Base-by-base conservation (phyloP, 2,888 invertebrate species). In the Eilema sororculum region DNA sequence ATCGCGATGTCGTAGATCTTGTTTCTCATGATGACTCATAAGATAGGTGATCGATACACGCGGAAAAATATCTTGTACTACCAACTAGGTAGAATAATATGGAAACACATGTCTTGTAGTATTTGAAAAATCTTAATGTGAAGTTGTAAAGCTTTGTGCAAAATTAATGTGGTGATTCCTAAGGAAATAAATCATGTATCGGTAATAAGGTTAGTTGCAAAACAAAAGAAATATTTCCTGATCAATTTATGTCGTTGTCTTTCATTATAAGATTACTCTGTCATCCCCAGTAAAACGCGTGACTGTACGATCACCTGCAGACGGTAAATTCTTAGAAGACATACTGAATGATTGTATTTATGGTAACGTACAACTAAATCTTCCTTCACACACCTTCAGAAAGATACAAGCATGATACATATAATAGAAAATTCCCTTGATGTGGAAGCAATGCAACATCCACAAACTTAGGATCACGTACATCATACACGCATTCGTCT, bases 21-120 rank as follows among this genome's bases (percentile, higher is more conserved):
- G 83, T 86, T 87, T 85, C 88, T 84, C 84, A 87, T 86, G 84
- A 84, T 87, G 84, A 86, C 67, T 84, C 86, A 84, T 77, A 64
- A 16, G 16, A 24, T 52, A 37, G 72, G 73, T 67, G 67, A 58
- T 63, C 70, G 60, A 73, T 63, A 67, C 71, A 68, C 69, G 78
- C 75, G 80, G 78, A 79, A 76, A 72, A 71, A 64, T 52, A 52
- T 25, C 52, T 28, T 13, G 28, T n/a, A 28, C n/a, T 10, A 28
- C 28, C 4, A 6, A 33, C 30, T 33, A 33, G 4, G 28, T 24
- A 63, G 56, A 22, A 71, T 71, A 71, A 72, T 68, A 64, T 66
- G 28, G 58, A 72, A 68, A 65, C 5, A 22, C 22, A 22, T n/a
- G 63, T 37, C 56, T 56, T 22, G 20, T 13, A 52, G 22, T 60